A percentile compares a stretch with the other conserved stretches of the same genome.
Evolutionary conservation across 2,113 vertebrate species (phyloP).

Genomic region (Malurus melanocephalus): DNA sequence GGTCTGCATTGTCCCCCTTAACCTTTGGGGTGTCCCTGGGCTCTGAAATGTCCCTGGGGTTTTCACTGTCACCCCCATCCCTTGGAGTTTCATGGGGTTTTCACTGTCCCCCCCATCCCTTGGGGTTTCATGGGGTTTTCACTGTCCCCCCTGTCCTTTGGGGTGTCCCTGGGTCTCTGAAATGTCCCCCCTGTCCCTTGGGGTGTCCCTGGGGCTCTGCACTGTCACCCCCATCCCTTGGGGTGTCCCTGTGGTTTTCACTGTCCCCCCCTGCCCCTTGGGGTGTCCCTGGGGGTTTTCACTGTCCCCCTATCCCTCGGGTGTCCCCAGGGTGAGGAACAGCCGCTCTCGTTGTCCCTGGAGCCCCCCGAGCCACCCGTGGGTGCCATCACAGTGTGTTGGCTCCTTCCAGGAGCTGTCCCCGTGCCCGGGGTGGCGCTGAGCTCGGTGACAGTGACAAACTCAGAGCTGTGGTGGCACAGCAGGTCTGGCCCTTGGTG

Average conservation of each 20-base stretch:
- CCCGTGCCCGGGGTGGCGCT: rapidly evolving
- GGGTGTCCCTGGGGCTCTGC: no score
- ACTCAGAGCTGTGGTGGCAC: rapidly evolving
- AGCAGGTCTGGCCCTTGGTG: rapidly evolving
- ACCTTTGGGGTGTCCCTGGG: no score
- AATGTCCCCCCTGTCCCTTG: no score
- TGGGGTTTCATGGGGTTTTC: no score
- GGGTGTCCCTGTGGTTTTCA: neutral
- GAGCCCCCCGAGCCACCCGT: neutral
- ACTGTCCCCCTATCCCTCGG: neutral
- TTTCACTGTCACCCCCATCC: no score
- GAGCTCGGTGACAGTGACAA: neutral
- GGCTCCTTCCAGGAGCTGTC: neutral
- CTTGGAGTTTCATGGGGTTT: no score
- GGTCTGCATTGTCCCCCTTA: no score
- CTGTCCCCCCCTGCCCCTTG: neutral
- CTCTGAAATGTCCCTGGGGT: no score
- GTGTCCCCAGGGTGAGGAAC: neutral
- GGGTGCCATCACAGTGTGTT: rapidly evolving
- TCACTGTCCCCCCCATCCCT: no score
- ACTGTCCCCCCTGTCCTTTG: neutral
- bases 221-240: no score
- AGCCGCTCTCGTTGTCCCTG: neutral
- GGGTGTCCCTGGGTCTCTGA: neutral
- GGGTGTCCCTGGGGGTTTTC: neutral